Conservation (phyloP, 1,140 invertebrate genomes). For the Triops longicaudatus region DNA sequence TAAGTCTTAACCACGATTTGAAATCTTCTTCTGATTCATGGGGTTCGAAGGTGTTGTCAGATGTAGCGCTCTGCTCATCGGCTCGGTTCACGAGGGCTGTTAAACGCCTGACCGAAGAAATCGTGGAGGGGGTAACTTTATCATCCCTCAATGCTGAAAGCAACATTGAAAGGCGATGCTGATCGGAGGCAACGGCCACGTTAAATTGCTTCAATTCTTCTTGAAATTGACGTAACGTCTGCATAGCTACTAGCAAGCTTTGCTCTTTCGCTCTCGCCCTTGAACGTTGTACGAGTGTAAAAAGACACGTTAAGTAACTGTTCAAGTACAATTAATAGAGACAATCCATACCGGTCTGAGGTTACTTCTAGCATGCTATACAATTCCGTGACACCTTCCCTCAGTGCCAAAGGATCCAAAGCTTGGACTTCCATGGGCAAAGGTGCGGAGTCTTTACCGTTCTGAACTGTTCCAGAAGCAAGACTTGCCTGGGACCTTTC, state of each 20-base stretch:
- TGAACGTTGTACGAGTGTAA: not conserved
- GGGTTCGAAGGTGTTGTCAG: not conserved
- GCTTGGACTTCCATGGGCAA: not conserved
- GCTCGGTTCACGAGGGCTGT: not conserved
- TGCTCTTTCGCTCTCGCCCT: conserved; percentile 38
- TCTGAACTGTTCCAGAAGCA: not conserved
- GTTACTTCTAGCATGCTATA: conserved; percentile 1
- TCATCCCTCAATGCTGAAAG: not conserved
- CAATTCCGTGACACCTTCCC: not conserved
- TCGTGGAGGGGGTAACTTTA: not conserved
- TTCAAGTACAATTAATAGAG: conserved; percentile 26
- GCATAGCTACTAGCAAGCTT: conserved; percentile 41
- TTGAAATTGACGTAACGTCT: conserved; percentile 54
- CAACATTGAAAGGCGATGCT: conserved; percentile 31
- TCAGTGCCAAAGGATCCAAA: not conserved
- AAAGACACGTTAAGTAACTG: conserved; percentile 30
- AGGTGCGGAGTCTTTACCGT: not conserved
- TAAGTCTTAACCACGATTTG: not conserved
- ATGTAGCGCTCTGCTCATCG: not conserved
- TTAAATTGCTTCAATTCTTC: conserved; percentile 52
- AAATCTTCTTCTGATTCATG: not conserved
- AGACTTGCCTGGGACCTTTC: not conserved
- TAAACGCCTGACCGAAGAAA: conserved; percentile 3
- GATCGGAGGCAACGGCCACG: conserved; percentile 51
- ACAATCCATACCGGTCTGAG: conserved; percentile 17